Conservation (phyloP, 2,797 vertebrate genomes). For the Crossoptilon crossoptilon region DNA sequence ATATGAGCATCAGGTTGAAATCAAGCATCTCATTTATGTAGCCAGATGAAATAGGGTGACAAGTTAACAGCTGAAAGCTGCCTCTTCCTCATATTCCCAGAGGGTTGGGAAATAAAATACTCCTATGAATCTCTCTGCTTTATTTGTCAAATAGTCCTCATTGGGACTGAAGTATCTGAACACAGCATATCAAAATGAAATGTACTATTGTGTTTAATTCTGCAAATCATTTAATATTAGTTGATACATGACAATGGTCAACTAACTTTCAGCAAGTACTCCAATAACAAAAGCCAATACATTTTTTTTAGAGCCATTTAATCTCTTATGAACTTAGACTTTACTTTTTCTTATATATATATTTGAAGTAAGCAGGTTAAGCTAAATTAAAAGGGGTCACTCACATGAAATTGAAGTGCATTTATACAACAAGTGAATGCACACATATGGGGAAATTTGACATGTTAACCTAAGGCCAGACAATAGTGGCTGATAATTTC, state of each 20-base stretch:
- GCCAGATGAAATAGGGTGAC: not conserved
- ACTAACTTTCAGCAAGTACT: not conserved
- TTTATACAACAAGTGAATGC: not conserved
- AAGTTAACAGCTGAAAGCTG: not conserved
- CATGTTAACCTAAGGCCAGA: not conserved
- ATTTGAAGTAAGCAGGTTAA: not conserved
- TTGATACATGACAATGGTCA: not conserved
- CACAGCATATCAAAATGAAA: not conserved
- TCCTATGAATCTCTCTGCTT: not conserved
- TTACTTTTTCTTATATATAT: not conserved
- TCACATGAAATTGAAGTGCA: not conserved
- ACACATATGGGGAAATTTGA: not conserved
- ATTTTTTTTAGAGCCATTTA: not conserved
- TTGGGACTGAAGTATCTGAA: not conserved
- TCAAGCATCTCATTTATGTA: not conserved
- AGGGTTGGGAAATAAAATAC: not conserved
- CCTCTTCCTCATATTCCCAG: not conserved
- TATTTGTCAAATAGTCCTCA: slow-evolving; percentile 9
- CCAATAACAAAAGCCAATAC: not conserved
- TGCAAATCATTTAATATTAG: not conserved
- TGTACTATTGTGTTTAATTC: not conserved
- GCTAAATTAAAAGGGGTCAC: not conserved
- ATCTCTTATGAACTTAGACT: not conserved
- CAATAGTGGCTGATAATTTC: not conserved
- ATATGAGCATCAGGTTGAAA: not conserved